phyloP scores from a whole-genome alignment of 2,888 invertebrate species.

The Spisula solida region DNA sequence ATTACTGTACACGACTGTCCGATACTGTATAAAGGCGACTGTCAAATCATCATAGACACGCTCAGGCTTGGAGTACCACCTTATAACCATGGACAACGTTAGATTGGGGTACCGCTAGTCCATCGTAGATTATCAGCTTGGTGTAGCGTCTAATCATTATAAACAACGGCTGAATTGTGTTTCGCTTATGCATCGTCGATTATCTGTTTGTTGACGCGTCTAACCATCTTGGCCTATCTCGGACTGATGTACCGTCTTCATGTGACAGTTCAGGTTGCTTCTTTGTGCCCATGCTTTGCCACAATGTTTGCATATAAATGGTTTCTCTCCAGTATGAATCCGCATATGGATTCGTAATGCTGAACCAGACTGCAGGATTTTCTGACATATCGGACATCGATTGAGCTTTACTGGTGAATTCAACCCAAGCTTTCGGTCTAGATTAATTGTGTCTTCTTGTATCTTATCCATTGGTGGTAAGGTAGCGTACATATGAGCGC shows the following conservation, averaged over 20 bases:
- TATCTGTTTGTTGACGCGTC: too few species aligned
- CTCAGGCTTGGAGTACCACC: too few species aligned
- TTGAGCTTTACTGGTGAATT: not conserved
- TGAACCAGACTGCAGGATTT: conserved; percentile 34
- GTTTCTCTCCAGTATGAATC: conserved; percentile 51
- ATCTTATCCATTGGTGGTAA: not conserved
- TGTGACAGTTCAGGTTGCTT: conserved; percentile 43
- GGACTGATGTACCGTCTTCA: conserved; percentile 12
- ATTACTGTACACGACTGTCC: too few species aligned
- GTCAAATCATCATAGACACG: too few species aligned
- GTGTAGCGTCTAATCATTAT: too few species aligned
- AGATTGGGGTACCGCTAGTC: too few species aligned
- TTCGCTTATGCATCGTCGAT: too few species aligned
- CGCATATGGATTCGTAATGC: conserved; percentile 37
- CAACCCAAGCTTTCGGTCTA: not conserved
- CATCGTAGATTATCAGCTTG: too few species aligned
- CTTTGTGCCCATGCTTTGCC: conserved; percentile 42
- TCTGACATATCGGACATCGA: conserved; percentile 23
- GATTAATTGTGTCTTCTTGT: not conserved
- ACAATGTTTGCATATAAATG: conserved; percentile 43
- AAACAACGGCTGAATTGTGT: too few species aligned
- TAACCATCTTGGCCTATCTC: not conserved
- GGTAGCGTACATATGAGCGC: not conserved
- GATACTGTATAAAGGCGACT: too few species aligned
- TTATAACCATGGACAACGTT: too few species aligned